phyloP scores from a whole-genome alignment of 2,113 vertebrate genomes.

The Notechis scutatus region DNA sequence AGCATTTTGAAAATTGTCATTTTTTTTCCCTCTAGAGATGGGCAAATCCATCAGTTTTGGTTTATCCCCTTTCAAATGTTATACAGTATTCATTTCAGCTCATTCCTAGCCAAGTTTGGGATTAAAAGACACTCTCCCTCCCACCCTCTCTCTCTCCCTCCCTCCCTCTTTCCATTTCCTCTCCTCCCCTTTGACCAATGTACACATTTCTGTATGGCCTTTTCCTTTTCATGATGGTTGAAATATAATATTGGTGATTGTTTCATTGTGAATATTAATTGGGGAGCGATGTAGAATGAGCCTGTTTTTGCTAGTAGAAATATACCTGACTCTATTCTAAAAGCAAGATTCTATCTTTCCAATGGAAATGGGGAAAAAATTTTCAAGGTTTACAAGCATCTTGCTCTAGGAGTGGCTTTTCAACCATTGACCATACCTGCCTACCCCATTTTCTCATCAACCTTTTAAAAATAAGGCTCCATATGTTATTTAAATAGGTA shows the following conservation, averaged over 20 bases:
- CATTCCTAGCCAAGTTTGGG: background rate
- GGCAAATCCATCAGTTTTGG: background rate
- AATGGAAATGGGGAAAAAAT: background rate
- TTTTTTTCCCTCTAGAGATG: background rate
- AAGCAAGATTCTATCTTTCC: background rate
- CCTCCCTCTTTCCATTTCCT: too few relatives aligned
- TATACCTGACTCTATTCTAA: background rate
- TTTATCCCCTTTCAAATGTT: background rate
- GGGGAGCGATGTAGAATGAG: background rate
- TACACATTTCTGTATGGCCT: background rate
- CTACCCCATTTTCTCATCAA: background rate
- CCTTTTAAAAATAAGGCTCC: background rate
- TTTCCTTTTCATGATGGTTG: background rate
- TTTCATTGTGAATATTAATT: background rate
- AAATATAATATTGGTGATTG: background rate
- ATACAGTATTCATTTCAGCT: background rate
- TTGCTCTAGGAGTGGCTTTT: background rate
- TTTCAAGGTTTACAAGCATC: background rate
- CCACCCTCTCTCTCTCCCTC: too few relatives aligned
- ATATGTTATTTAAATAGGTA: background rate
- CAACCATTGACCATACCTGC: background rate
- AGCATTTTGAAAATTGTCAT: background rate
- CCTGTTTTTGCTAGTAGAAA: background rate
- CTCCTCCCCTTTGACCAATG: background rate
- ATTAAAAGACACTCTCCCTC: too few relatives aligned